phyloP scores from a whole-genome alignment of 2,797 vertebrate genomes.

The Coracias cyanogaster region DNA sequence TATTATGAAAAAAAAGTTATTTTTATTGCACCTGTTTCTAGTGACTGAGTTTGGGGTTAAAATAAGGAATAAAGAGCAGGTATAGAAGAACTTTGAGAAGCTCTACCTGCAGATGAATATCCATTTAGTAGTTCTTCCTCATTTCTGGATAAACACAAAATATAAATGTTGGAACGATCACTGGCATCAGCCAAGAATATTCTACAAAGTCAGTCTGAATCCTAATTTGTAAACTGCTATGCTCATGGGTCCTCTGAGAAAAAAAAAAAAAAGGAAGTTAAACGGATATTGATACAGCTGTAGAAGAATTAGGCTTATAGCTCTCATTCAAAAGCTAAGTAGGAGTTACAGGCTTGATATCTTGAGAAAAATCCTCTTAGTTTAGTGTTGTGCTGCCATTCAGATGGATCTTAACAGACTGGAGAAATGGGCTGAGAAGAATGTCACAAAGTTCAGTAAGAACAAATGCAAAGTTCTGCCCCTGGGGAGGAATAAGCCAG shows the following conservation, averaged over 20 bases:
- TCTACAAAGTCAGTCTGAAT: neutral
- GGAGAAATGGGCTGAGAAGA: neutral
- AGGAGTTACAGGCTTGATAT: neutral
- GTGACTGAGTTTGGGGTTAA: neutral
- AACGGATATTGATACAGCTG: neutral
- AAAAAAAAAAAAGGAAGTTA: neutral
- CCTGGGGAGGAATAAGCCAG: neutral
- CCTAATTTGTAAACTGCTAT: neutral
- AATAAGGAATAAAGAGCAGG: neutral
- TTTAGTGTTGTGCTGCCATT: neutral
- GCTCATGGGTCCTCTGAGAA: neutral
- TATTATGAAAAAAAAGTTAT: neutral
- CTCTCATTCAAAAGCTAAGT: neutral
- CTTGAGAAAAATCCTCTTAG: neutral
- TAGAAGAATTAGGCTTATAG: neutral
- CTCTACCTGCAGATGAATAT: neutral
- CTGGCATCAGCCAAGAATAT: neutral
- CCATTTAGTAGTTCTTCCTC: neutral
- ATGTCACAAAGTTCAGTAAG: neutral
- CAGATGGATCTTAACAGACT: neutral
- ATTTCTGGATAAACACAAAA: neutral
- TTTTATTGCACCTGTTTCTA: neutral
- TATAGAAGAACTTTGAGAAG: neutral
- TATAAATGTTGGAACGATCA: neutral
- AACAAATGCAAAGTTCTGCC: neutral